Base-by-base conservation (phyloP, 1,140 invertebrate species). In the Centruroides sculpturatus region DNA sequence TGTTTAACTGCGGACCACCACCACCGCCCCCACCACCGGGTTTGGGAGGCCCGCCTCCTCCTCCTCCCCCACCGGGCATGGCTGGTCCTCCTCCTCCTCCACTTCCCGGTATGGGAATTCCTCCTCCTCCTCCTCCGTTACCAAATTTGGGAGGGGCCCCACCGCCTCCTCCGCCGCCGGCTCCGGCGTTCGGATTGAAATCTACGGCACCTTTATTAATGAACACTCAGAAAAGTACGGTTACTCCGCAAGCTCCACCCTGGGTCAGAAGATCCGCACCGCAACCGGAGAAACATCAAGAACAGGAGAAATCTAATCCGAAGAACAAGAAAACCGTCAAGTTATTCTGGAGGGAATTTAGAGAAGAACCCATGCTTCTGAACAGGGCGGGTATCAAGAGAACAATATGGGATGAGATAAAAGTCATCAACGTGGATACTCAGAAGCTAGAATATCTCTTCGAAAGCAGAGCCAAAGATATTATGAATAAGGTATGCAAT, bases 261-360 rank as follows among this genome's bases (percentile, higher is more conserved):
- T 61, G 59, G 59, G 5, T 59, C 6, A 55, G 59, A 36, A 57
- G 49, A 23, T 57, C 54, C 8, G 12, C 41, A 9, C 12, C 8
- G 4, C 53, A 47, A 23, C 7, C 47, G 8, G 41, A 47, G 6
- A 23, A 55, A 35, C 23, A 36, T 48, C 4, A 10, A 12, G 10
- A 47, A 36, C 13, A 41, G 56, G n/a, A 55, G 8, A 12, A 56
- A 56, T 13, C n/a, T 4, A 6, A 56, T 7, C n/a, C 55, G 6
- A 96, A 96, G 73, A 92, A 83, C 69, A 96, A 96, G 73, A 98
- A 98, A 74, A 98, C 95, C 12, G 86, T 98, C 7, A 97, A 97
- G 77, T 77, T 99, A 12, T 98, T 99, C 74, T 99, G 96, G 96
- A 90, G 90, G 72, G 91, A 98, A 77, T 75, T 81, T 10, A 72